Evolutionary conservation across 2,888 invertebrate genomes (phyloP), one percentile per base, ranked within the genome.

Genomic region (Dryobota labecula): DNA sequence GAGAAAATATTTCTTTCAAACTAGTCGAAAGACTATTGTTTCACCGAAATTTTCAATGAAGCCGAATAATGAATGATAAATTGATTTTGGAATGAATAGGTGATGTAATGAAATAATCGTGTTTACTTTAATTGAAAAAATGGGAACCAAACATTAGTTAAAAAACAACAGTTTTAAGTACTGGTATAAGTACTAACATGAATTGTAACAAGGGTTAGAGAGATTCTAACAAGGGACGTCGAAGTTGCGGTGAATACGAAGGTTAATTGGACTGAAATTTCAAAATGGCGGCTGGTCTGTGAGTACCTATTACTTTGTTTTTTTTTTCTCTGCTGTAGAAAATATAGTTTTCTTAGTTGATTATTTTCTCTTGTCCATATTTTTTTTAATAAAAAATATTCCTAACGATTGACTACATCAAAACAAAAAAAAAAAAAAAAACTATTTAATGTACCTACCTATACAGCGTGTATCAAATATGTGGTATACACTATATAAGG

Each of bases 271-370:
- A 24, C 18, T 53, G 7, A 49, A 38, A 47, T 20, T 3, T 41
- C 30, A 53, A 20, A 61, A 84, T 88, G 88, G 85, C 86, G 7
- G 86, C 86, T n/a, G 92, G 91, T 63, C 71, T 91, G 92, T 92
- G 75, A 92, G 91, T 92, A n/a, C n/a, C n/a, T n/a, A 84, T 43
- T n/a, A 36, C 2, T 43, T n/a, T 33, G 15, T 20, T 15, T 18
- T 15, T 56, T 56, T 36, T 66, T 20, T 27, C 33, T 47, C 9
- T n/a, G 2, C 7, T 2, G 15, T 60, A 30, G 20, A 45, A 45
- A 41, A n/a, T 0, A 2, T 47, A 30, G 30, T 15, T n/a, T 15
- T 6, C 15, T 27, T 60, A 20, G 9, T 49, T 49, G 47, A 30
- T 47, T 30, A 20, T 49, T 60, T 47, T 45, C 15, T 15, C n/a